Evolutionary conservation across 2,888 invertebrate genomes (phyloP), one percentile per base, ranked within the genome.

Genomic region (Chloromyia formosa): DNA sequence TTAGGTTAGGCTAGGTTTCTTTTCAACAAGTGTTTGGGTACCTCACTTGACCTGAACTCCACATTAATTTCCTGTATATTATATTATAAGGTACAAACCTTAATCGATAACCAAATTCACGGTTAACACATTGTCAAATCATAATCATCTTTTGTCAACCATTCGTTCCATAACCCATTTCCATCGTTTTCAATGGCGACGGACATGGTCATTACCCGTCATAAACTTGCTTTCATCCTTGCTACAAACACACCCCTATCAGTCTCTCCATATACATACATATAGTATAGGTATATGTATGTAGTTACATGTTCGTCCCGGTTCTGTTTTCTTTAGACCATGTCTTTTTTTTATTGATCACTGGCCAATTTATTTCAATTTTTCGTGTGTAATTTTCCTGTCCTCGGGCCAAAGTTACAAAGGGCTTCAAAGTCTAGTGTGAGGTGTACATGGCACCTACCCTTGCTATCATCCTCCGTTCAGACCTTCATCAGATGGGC

Each of bases 301-400:
- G n/a, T n/a, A n/a, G n/a, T n/a, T n/a, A n/a, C n/a, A n/a, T n/a
- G n/a, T n/a, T n/a, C n/a, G n/a, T 35, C 27, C 27, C 7, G 27
- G 23, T 14, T n/a, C 27, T 20, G 18, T 22, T 23, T 73, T 61
- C 27, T 61, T 60, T 7, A 49, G 42, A 7, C 60, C 27, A 42
- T 71, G 56, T 73, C 60, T 49, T 40, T 35, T 69, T 42, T 62
- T 73, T n/a, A 73, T 73, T 73, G 61, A 73, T 73, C 62, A 62
- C 60, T 74, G 35, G 60, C 35, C 74, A 69, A 74, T 74, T 74
- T 74, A 74, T 74, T 74, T 74, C 74, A 74, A 74, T 74, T 74
- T 74, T 74, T 74, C 74, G 74, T 74, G 69, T 74, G 61, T 74
- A 74, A 74, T 74, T 69, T n/a, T 69, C 54, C 60, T 60, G 69